Percentiles rank a stretch among this genome's conserved stretches.
Conservation (phyloP, 2,888 invertebrate genomes). For the Cheilosia grossa region DNA sequence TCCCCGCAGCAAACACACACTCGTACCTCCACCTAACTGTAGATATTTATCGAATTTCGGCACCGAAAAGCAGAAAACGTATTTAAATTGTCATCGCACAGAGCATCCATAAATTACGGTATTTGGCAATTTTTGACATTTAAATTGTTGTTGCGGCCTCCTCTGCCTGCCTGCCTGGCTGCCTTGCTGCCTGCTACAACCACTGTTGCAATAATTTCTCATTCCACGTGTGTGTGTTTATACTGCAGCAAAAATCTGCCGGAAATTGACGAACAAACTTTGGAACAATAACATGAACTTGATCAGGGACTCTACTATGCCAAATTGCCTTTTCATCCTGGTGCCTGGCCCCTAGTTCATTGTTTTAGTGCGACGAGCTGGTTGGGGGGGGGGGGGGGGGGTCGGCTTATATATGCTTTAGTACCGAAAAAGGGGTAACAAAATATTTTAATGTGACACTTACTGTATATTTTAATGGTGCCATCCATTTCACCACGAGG, state of each 20-base stretch:
- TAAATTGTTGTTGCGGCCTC: slow-evolving; percentile 10
- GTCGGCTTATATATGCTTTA: not conserved
- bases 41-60: slow-evolving; percentile 31
- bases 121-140: slow-evolving; percentile 66
- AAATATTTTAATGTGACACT: slow-evolving; percentile 83
- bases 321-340: slow-evolving; percentile 41
- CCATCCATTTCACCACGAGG: slow-evolving; percentile 96
- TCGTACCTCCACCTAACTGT: not conserved
- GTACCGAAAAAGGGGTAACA: slow-evolving; percentile 52
- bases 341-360: slow-evolving; percentile 13
- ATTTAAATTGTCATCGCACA: slow-evolving; percentile 69
- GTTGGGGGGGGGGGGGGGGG: not conserved
- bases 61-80: slow-evolving; percentile 39
- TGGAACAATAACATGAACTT: slow-evolving; percentile 44
- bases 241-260: slow-evolving; percentile 18
- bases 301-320: slow-evolving; percentile 26
- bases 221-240: not conserved
- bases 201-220: slow-evolving; percentile 19
- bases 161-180: too few relatives aligned
- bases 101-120: slow-evolving; percentile 48
- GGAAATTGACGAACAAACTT: slow-evolving; percentile 35
- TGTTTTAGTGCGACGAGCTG: slow-evolving; percentile 34
- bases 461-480: slow-evolving; percentile 94
- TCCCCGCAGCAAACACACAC: slow-evolving; percentile 10
- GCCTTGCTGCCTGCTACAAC: not conserved